Conservation (phyloP, 2,113 vertebrate genomes). For the Mystacornis crossleyi region DNA sequence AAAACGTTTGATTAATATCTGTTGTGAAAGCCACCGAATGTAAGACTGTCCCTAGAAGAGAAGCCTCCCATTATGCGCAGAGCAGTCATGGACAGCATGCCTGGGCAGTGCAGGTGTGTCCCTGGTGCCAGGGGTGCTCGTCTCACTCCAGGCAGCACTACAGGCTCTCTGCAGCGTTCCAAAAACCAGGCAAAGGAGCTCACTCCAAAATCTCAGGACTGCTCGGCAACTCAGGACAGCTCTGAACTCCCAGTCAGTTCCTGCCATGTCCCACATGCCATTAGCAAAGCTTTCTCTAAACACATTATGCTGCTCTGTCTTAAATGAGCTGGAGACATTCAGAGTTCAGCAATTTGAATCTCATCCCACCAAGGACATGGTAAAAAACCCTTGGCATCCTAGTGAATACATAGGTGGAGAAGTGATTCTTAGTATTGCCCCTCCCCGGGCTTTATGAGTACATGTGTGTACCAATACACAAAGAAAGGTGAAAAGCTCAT, state of each 20-base stretch:
- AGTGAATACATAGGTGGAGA: background rate
- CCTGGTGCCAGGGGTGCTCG: background rate
- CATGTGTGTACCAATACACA: background rate
- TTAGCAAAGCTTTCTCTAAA: background rate
- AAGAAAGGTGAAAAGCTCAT: background rate
- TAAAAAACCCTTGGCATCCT: background rate
- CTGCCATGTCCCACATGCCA: background rate
- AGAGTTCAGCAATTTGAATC: background rate
- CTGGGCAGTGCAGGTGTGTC: background rate
- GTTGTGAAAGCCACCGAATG: background rate
- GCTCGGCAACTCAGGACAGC: background rate
- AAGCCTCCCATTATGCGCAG: background rate
- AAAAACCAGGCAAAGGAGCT: background rate
- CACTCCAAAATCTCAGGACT: accelerated
- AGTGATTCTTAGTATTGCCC: background rate
- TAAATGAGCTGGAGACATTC: background rate
- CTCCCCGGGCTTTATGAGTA: background rate
- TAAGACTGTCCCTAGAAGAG: background rate
- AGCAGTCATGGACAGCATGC: background rate
- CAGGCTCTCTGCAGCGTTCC: background rate
- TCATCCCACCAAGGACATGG: background rate
- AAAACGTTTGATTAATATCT: background rate
- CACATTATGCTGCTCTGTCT: background rate
- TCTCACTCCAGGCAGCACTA: background rate
- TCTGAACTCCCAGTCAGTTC: background rate